Evolutionary conservation across 2,888 invertebrate genomes (phyloP).

Genomic region (Erebia palarica): DNA sequence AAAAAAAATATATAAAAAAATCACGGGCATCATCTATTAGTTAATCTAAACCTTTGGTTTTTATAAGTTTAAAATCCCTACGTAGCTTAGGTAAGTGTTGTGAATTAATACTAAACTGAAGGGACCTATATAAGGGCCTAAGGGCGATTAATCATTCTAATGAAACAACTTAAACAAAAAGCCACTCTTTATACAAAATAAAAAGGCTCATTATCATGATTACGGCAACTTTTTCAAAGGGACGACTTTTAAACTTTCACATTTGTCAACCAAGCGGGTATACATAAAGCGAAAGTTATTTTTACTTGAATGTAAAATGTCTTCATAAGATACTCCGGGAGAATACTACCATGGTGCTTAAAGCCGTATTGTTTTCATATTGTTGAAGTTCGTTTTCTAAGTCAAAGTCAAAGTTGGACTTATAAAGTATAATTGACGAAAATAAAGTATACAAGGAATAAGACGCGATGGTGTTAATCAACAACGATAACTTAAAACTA

Average conservation of each 20-base stretch:
- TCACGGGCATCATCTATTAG: too few relatives aligned
- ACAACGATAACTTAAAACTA: too few relatives aligned
- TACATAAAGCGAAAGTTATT: neutral
- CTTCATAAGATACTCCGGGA: neutral
- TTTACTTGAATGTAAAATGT: neutral
- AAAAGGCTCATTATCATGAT: slow-evolving; percentile 22
- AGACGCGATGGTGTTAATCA: too few relatives aligned
- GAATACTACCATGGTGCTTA: too few relatives aligned
- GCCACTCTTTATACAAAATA: slow-evolving; percentile 17
- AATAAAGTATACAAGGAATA: too few relatives aligned
- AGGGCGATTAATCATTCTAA: slow-evolving; percentile 17
- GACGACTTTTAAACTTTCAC: slow-evolving; percentile 11
- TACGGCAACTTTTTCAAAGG: slow-evolving; percentile 15
- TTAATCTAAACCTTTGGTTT: too few relatives aligned
- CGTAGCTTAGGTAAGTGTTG: too few relatives aligned
- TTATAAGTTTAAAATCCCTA: neutral
- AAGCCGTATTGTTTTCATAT: too few relatives aligned
- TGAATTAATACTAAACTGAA: neutral
- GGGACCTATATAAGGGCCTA: neutral
- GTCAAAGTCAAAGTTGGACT: too few relatives aligned
- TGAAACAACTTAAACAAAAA: slow-evolving; percentile 18
- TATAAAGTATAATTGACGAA: too few relatives aligned
- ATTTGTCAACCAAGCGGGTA: slow-evolving; percentile 6
- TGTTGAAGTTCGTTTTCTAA: too few relatives aligned
- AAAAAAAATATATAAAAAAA: too few relatives aligned